Evolutionary conservation across 2,797 vertebrate genomes (phyloP).

Genomic region (Manis pentadactyla): DNA sequence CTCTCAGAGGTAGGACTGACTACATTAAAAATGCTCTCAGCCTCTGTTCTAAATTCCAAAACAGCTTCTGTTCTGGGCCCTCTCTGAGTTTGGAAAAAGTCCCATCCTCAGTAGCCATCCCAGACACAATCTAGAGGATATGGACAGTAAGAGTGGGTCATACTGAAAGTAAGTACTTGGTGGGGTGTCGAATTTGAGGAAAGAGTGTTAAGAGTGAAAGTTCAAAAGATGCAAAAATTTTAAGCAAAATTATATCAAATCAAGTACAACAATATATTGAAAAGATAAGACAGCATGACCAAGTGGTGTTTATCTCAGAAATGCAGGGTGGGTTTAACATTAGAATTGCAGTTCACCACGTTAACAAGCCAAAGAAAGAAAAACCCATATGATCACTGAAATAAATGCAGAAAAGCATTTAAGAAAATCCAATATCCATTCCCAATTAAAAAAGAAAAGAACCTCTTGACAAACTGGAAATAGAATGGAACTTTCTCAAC

Average conservation of each 20-base stretch:
- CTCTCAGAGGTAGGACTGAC: constrained; percentile 8
- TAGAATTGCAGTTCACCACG: background rate
- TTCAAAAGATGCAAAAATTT: background rate
- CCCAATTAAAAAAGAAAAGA: background rate
- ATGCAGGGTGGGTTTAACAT: constrained; percentile 16
- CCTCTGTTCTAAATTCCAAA: constrained; percentile 12
- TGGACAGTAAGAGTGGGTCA: background rate
- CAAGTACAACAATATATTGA: background rate
- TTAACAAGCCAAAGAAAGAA: background rate
- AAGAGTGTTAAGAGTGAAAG: background rate
- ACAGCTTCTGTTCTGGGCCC: background rate
- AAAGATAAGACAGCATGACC: background rate
- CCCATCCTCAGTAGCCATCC: background rate
- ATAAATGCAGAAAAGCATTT: constrained; percentile 47
- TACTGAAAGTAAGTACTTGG: background rate
- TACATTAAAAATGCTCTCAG: constrained; percentile 17
- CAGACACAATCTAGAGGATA: background rate
- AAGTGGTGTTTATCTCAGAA: constrained; percentile 2
- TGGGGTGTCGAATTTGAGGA: constrained; percentile 8
- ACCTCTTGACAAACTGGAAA: too few relatives aligned
- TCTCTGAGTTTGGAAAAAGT: background rate
- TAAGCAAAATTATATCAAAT: background rate
- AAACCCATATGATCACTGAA: background rate
- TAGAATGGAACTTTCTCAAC: background rate
- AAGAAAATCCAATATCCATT: background rate